Evolutionary conservation across 1,140 invertebrate species (phyloP), one percentile per base, ranked within the genome.

Genomic region (Tetraneura akinire): DNA sequence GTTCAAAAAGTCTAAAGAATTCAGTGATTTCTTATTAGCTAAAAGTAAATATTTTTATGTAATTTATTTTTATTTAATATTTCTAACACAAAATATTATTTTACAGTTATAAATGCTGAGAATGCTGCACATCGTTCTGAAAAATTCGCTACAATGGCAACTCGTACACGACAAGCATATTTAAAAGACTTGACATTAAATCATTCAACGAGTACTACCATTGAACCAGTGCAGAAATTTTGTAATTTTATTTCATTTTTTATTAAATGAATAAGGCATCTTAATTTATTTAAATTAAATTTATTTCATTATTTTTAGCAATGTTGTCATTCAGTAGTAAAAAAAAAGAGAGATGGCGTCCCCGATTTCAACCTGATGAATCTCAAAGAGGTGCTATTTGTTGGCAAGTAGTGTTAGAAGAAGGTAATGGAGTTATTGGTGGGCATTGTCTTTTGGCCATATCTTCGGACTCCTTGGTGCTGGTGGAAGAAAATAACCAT

Each of bases 71-170:
- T 81, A 14, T n/a, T 76, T 76, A 26, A 42, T 26, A 80, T 45
- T 37, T 66, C 14, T 53, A 37, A 47, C 37, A 71, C 16, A 49
- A n/a, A n/a, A 3, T 29, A 47, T 80, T 51, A 57, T 4, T 37
- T 81, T 80, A 11, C 81, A 87, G 94, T 97, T 26, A 96, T 99
- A 62, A 99, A 99, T 88, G 97, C 95, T 26, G 97, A 99, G 87
- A 98, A 98, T 88, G 96, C 96, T 18, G 96, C 96, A 14, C 95
- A 98, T 84, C 90, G 93, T 81, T 97, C 95, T 13, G 95, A 98
- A 84, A 98, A 98, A 87, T 99, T 99, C 87, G 93, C 93, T 66
- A 96, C 95, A 6, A 98, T 99, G 96, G 96, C 97, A 5, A 96
- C 94, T 11, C 89, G 97, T 84, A 98, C 97, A 21, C 88, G 96